Evolutionary conservation across 2,888 invertebrate genomes (phyloP).

Genomic region (Augochlorella aurata): DNA sequence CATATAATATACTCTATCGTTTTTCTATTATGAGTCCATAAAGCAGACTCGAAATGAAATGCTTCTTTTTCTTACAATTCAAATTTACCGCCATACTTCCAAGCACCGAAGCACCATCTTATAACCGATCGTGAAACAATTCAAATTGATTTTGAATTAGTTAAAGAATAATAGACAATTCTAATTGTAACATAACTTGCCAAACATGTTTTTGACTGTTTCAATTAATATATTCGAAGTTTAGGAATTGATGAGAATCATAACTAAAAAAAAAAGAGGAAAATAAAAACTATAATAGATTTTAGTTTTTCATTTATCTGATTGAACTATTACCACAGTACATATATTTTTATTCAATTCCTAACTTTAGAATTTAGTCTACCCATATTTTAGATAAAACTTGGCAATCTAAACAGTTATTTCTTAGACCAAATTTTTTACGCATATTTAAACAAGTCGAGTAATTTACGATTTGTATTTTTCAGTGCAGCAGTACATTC

Average conservation of each 20-base stretch:
- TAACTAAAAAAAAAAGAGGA: neutral
- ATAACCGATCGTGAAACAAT: neutral
- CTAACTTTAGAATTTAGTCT: neutral
- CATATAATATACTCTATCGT: neutral
- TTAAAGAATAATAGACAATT: neutral
- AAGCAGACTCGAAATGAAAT: neutral
- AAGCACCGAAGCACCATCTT: neutral
- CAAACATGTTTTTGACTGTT: neutral
- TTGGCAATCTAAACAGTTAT: neutral
- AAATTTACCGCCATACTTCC: neutral
- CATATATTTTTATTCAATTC: neutral
- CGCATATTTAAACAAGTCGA: neutral
- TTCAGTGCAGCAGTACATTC: neutral
- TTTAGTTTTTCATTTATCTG: neutral
- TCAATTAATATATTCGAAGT: neutral
- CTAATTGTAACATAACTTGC: neutral
- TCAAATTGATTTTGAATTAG: neutral
- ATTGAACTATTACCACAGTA: neutral
- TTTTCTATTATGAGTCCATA: neutral
- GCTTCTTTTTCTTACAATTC: neutral
- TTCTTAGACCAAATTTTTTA: too few species aligned
- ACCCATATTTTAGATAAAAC: neutral
- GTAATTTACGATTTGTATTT: slow-evolving; percentile 9
- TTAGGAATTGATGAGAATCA: neutral
- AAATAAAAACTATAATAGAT: neutral